Base-by-base conservation (phyloP, 2,113 vertebrate genomes). In the Leptosomus discolor region DNA sequence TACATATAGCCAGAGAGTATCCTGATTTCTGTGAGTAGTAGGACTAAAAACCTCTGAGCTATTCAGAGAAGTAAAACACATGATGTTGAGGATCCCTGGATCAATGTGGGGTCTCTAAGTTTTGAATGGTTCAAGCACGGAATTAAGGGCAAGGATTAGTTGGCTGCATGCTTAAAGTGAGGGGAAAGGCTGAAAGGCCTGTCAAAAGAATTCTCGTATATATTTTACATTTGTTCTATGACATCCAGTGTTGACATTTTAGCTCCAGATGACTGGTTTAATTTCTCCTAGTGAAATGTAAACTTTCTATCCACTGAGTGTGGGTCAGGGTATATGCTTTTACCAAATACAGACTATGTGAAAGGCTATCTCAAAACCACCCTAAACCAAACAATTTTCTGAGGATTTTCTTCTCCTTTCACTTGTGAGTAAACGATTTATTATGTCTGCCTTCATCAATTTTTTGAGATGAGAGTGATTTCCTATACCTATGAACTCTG, bases 261-360 rank as follows among this genome's bases (percentile, higher is more conserved):
- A 63, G 32, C 14, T 71, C 9, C 15, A 89, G 34, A 11, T 67
- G 6, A 24, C 12, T 63, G 12, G 63, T 75, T 87, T 43, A 0
- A 58, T 81, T 74, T 77, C 10, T 74, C 15, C 23, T 21, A 20
- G 21, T 39, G 45, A 78, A 92, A 78, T 8, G 1, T 21, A 61
- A 41, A 12, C 13, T 48, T 15, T 32, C 7, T 58, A 82, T 78
- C 1, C 1, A 50, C 19, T 0, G 0, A 21, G 6, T 13, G 2
- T 64, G 7, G 0, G 6, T 64, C 15, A 2, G 2, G 3, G 6
- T 16, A n/a, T 17, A 34, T 1, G 30, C n/a, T 15, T 73, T 86
- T 67, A 65, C 27, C 18, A 45, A 69, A 68, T 6, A 34, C 1
- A 73, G 6, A 24, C 12, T 50, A 11, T 10, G 3, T 46, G 41